These are phyloP conservation scores for Ruditapes philippinarum DNA, from an alignment of 1,140 invertebrate genomes.

Conservation along the genomic window DNA sequence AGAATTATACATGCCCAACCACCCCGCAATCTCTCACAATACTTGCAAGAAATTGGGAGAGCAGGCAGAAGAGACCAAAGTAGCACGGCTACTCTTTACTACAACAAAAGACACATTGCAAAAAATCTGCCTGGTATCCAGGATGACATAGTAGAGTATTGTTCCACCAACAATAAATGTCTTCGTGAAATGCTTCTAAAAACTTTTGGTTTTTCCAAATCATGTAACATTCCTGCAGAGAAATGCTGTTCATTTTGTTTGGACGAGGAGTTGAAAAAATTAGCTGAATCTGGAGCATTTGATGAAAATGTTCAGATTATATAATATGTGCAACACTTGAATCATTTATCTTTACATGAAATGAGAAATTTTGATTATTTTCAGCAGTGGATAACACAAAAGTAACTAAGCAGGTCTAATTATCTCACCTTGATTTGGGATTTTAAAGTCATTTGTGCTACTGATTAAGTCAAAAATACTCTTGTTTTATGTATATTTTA, in stretches of 20 bases:
- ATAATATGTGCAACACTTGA: too few relatives aligned
- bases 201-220: not conserved
- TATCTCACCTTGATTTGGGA: too few relatives aligned
- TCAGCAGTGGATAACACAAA: too few relatives aligned
- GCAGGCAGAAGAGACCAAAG: conserved; percentile 33
- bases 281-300: not conserved
- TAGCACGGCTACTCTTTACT: not conserved
- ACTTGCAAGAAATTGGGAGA: conserved; percentile 55
- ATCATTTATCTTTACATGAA: too few relatives aligned
- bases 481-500: too few relatives aligned
- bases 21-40: conserved; percentile 14
- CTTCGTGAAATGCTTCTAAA: not conserved
- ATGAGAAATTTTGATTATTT: too few relatives aligned
- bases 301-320: too few relatives aligned
- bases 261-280: not conserved
- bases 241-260: not conserved
- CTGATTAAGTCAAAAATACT: too few relatives aligned
- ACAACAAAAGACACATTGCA: not conserved
- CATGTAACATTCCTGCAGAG: not conserved
- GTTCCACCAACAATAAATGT: not conserved
- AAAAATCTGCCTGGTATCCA: conserved; percentile 5
- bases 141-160: not conserved
- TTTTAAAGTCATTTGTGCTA: too few relatives aligned
- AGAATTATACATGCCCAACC: conserved; percentile 46
- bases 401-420: too few relatives aligned